These are phyloP conservation scores for Diprion similis DNA, from an alignment of 1,140 invertebrate species.

Conservation along the genomic window DNA sequence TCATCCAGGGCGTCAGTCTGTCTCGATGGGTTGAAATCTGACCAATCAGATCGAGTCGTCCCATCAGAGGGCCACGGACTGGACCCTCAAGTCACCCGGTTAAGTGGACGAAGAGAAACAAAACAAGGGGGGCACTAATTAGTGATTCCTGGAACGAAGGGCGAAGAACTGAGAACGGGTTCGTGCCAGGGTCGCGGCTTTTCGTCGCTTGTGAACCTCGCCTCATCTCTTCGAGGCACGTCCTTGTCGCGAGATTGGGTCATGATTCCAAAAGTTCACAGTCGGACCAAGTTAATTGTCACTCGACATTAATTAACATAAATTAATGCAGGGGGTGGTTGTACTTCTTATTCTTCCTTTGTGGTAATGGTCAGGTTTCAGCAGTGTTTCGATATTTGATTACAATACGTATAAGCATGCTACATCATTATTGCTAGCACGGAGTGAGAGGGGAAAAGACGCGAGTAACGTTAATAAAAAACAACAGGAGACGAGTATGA, in stretches of 20 bases:
- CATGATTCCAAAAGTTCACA: too few species aligned
- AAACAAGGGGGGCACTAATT: slow-evolving; percentile 55
- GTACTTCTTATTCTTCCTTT: too few species aligned
- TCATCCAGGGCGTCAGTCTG: slow-evolving; percentile 49
- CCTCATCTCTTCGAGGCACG: neutral
- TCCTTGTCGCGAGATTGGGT: neutral
- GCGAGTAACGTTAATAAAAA: too few species aligned
- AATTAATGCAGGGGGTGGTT: too few species aligned
- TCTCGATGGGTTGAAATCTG: slow-evolving; percentile 28
- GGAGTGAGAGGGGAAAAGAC: too few species aligned
- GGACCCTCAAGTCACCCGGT: neutral
- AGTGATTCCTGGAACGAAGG: slow-evolving; percentile 54
- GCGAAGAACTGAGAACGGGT: slow-evolving; percentile 27
- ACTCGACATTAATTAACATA: too few species aligned
- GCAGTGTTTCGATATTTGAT: too few species aligned
- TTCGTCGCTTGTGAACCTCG: neutral
- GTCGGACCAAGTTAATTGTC: too few species aligned
- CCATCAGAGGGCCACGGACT: slow-evolving; percentile 10
- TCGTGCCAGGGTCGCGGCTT: neutral
- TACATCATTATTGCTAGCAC: too few species aligned
- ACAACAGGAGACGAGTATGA: too few species aligned
- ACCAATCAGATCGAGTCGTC: slow-evolving; percentile 5
- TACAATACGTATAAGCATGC: too few species aligned
- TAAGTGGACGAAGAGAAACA: slow-evolving; percentile 44
- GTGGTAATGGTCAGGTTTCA: too few species aligned